Evolutionary conservation across 37 sponge, comb jelly and placozoan species (phyloP), one percentile per base, ranked within the genome.

Genomic region (Aplysina aerophoba): DNA sequence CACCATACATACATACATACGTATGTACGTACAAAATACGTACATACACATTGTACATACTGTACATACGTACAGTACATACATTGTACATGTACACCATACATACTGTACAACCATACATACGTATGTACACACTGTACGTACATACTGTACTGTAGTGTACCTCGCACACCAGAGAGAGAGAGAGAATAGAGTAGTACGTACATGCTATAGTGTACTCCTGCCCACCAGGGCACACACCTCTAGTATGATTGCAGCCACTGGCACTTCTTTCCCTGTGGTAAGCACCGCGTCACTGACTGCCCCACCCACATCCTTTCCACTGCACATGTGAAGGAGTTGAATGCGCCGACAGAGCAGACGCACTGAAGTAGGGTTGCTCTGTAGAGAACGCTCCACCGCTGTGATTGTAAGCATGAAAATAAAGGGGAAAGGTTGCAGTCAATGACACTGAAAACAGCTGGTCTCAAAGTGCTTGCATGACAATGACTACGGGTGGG

Each of bases 101-200:
- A 67, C 28, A 67, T 24, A 14, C 15, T 25, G 14, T 13, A 67
- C 25, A 67, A 13, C 14, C 28, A 67, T 67, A 22, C 27, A 67
- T 58, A n/a, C 28, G n/a, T 25, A 22, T 67, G 69, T 15, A 67
- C 27, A 33, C 41, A 37, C 74, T 30, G 41, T 19, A 73, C 14
- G 20, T 6, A 73, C 74, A 73, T 19, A 73, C 39, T 73, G 74
- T 73, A 73, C 74, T 38, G 14, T 13, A 38, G 74, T n/a, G 22
- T 20, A 65, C 22, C 27, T 65, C 30, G 12, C 14, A 65, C 22
- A 65, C 6, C 22, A 8, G 50, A 8, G 50, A 44, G 50, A 44
- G 50, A 44, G 50, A 44, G 50, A 44, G 50, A 44, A 44, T 3
- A 44, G 8, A 44, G 50, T 11, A 44, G 50, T 8, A n/a, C n/a